Evolutionary conservation across 2,113 vertebrate species (phyloP).

Genomic region (Tyrannus savana): DNA sequence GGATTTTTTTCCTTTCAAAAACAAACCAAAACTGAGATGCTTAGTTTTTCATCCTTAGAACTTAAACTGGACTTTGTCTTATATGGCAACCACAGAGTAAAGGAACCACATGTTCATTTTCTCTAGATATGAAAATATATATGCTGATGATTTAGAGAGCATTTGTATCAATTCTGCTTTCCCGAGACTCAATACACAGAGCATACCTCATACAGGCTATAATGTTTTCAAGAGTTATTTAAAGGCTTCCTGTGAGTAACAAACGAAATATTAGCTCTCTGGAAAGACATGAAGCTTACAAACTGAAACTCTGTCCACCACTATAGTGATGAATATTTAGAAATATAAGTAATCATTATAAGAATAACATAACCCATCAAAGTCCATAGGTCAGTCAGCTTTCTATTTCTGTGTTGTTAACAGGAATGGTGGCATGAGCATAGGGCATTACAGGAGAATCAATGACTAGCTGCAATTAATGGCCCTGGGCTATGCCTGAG

Average conservation of each 20-base stretch:
- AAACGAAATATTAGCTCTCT: neutral
- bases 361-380: neutral
- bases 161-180: neutral
- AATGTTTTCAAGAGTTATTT: neutral
- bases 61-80: neutral
- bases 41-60: neutral
- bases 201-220: neutral
- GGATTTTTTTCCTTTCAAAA: neutral
- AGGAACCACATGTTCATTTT: neutral
- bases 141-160: neutral
- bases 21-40: neutral
- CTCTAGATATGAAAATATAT: neutral
- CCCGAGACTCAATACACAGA: neutral
- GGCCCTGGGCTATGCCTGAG: neutral
- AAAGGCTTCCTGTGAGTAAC: neutral
- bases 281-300: neutral
- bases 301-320: neutral
- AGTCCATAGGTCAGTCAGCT: neutral
- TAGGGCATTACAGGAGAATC: conserved; percentile 32
- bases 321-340: neutral
- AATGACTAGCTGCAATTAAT: conserved; percentile 48
- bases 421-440: conserved; percentile 2
- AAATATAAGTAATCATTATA: neutral
- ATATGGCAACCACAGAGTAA: neutral
- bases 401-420: neutral